These are phyloP conservation scores for Apamea sordens DNA, from an alignment of 2,888 invertebrate genomes.

Conservation along the genomic window DNA sequence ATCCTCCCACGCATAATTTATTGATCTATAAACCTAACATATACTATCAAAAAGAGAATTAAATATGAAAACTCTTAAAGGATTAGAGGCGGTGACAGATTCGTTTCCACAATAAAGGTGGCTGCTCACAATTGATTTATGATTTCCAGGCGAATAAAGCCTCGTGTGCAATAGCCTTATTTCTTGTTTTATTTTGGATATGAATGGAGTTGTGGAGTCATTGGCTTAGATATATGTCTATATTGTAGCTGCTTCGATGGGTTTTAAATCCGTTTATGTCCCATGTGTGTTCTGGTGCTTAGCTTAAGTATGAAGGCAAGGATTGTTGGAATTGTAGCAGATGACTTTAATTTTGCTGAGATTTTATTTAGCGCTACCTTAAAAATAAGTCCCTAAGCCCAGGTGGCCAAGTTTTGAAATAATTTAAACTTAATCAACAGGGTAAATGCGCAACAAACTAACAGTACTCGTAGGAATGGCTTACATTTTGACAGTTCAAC, in stretches of 20 bases:
- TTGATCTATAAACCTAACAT: conserved; percentile 46
- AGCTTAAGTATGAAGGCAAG: conserved; percentile 6
- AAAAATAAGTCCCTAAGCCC: not conserved
- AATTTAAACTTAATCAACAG: not conserved
- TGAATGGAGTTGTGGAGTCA: conserved; percentile 69
- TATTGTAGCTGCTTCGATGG: conserved; percentile 58
- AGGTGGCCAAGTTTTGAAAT: not conserved
- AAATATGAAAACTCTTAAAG: conserved; percentile 84
- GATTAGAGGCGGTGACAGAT: conserved; percentile 87
- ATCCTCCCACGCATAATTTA: not conserved
- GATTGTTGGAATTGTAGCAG: not conserved
- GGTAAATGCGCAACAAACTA: not conserved
- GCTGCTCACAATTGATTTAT: conserved; percentile 86
- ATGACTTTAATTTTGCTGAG: conserved; percentile 2
- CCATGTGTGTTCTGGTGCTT: conserved; percentile 37
- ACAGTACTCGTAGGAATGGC: too few relatives aligned
- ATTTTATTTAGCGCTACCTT: not conserved
- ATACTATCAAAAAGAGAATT: conserved; percentile 72
- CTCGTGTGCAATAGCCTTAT: conserved; percentile 61
- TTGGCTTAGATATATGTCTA: conserved; percentile 64
- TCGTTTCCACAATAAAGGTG: conserved; percentile 83
- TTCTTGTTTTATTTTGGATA: conserved; percentile 63
- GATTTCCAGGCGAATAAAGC: conserved; percentile 84
- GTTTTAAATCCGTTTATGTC: conserved; percentile 54
- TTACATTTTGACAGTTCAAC: not conserved